A percentile compares a stretch with the other conserved stretches of the same genome.
phyloP scores from a whole-genome alignment of 2,797 vertebrate genomes.

The Galaxias olidus region DNA sequence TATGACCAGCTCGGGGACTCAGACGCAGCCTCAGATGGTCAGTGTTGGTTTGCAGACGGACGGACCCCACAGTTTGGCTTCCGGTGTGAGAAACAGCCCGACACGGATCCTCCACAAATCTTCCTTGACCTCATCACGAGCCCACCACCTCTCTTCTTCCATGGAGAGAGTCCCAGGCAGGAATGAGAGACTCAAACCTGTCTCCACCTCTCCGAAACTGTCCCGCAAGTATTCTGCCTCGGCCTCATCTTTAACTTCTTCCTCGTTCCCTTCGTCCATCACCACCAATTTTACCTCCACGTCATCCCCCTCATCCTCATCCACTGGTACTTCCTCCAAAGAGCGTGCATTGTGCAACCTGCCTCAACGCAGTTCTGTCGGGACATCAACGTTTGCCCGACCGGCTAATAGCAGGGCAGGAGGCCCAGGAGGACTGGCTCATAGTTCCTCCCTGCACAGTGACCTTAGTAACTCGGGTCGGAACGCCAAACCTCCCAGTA shows the following conservation, averaged over 20 bases:
- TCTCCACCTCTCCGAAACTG: slow-evolving; percentile 87
- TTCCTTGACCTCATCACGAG: slow-evolving; percentile 78
- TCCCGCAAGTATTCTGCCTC: slow-evolving; percentile 81
- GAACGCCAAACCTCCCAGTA: slow-evolving; percentile 77
- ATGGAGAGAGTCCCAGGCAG: slow-evolving; percentile 84
- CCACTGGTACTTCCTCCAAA: slow-evolving; percentile 64
- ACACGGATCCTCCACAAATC: slow-evolving; percentile 78
- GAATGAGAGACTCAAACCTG: slow-evolving; percentile 75
- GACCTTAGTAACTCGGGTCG: slow-evolving; percentile 66
- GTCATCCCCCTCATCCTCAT: slow-evolving; percentile 38
- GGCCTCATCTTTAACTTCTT: slow-evolving; percentile 52
- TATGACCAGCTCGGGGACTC: slow-evolving; percentile 68
- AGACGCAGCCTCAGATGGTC: slow-evolving; percentile 67
- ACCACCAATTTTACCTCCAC: slow-evolving; percentile 29
- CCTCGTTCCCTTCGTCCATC: slow-evolving; percentile 38
- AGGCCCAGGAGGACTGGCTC: slow-evolving; percentile 56
- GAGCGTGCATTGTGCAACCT: slow-evolving; percentile 84
- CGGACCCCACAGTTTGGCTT: slow-evolving; percentile 26
- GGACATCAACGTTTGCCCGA: slow-evolving; percentile 81
- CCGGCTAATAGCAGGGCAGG: slow-evolving; percentile 79
- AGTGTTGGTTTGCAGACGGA: slow-evolving; percentile 77
- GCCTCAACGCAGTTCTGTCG: slow-evolving; percentile 78
- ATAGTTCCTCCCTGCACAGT: slow-evolving; percentile 26
- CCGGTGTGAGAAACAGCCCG: slow-evolving; percentile 79
- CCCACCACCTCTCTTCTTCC: slow-evolving; percentile 86